Conservation (phyloP, 1,140 invertebrate genomes). For the Aphelenchoides avenae region DNA sequence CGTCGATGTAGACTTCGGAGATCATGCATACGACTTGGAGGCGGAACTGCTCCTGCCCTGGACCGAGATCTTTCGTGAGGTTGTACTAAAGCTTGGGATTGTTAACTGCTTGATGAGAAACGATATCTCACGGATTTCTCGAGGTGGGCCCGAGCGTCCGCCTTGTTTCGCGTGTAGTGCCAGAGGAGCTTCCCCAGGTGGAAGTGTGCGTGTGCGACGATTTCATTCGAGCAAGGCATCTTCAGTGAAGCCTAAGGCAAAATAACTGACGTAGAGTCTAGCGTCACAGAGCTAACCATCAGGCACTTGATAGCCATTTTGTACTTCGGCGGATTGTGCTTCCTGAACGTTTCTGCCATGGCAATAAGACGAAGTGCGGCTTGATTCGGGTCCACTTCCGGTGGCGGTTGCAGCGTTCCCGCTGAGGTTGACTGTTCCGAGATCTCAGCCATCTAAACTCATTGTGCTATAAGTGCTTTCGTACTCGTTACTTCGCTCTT, state of each 20-base stretch:
- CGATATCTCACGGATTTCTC: conserved; percentile 26
- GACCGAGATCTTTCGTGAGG: conserved; percentile 33
- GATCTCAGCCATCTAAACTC: too few relatives aligned
- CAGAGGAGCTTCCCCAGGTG: conserved; percentile 42
- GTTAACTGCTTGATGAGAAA: background rate
- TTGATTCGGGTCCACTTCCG: conserved; percentile 25
- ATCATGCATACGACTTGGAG: conserved; percentile 29
- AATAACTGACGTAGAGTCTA: conserved; percentile 13
- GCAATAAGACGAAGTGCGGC: conserved; percentile 31
- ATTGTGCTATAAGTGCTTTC: too few relatives aligned
- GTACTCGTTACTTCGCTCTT: too few relatives aligned
- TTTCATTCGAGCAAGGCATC: conserved; percentile 38
- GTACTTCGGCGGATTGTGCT: conserved; percentile 29
- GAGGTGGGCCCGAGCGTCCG: conserved; percentile 32
- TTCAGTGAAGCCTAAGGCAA: conserved; percentile 37
- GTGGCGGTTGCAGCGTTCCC: too few relatives aligned
- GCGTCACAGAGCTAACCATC: conserved; percentile 26
- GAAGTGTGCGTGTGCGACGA: conserved; percentile 32
- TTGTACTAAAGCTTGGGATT: conserved; percentile 28
- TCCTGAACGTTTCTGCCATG: conserved; percentile 42
- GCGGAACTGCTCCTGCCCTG: conserved; percentile 18
- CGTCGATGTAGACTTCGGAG: conserved; percentile 31
- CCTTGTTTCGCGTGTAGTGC: conserved; percentile 34
- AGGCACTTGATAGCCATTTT: conserved; percentile 46
- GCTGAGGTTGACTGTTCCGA: too few relatives aligned